These are phyloP conservation scores for Myotis yumanensis DNA, from an alignment of 2,113 vertebrate species.

Conservation along the genomic window DNA sequence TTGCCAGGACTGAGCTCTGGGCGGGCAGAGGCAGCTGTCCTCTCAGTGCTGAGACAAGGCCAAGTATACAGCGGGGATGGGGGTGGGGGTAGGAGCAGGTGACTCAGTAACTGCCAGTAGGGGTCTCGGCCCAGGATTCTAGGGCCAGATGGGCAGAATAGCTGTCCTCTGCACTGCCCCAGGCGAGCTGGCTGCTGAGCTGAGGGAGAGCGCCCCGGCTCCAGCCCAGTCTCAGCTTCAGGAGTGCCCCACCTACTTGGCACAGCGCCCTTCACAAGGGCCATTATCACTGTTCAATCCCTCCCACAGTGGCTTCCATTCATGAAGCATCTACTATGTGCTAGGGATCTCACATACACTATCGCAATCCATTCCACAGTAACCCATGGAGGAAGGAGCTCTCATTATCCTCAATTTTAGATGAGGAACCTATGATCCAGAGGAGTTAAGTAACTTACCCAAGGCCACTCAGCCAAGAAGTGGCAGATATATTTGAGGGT, in stretches of 20 bases:
- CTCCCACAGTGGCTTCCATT: too few relatives aligned
- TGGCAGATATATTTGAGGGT: neutral
- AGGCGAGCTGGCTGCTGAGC: neutral
- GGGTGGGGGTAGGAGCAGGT: neutral
- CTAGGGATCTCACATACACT: neutral
- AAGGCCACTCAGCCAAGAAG: neutral
- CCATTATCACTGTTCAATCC: neutral
- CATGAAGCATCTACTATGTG: neutral
- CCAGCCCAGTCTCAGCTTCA: neutral
- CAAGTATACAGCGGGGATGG: neutral
- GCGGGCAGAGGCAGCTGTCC: neutral
- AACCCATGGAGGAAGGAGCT: neutral
- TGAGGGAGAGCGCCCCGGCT: rapidly evolving
- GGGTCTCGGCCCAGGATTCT: neutral
- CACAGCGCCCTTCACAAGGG: neutral
- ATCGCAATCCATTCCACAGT: neutral
- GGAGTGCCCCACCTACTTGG: neutral
- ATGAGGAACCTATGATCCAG: neutral
- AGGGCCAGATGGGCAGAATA: neutral
- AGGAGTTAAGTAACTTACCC: neutral
- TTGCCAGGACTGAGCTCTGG: neutral
- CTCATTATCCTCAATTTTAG: neutral
- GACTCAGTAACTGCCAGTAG: neutral
- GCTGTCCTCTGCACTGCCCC: neutral
- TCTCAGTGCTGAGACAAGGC: neutral